These are phyloP conservation scores for Rhynchomys soricoides DNA, from an alignment of 2,113 vertebrate species.

Conservation along the genomic window DNA sequence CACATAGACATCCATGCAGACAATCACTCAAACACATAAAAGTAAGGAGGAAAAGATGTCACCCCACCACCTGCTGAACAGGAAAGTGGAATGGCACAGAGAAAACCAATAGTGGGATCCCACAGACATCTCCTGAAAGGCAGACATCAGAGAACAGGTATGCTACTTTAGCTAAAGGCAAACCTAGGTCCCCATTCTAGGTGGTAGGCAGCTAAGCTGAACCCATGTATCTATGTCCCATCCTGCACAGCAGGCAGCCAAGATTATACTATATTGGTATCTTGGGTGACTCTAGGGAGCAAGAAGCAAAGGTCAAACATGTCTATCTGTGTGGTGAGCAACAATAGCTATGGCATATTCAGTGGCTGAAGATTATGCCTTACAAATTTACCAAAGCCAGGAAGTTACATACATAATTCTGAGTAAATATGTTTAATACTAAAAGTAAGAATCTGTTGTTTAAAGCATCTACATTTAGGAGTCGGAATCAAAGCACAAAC, in stretches of 20 bases:
- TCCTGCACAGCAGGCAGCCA: neutral
- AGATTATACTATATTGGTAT: neutral
- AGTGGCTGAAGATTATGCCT: slow-evolving; percentile 8
- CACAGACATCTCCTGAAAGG: neutral
- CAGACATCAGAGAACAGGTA: neutral
- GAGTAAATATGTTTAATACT: slow-evolving; percentile 12
- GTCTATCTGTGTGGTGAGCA: neutral
- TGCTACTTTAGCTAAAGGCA: neutral
- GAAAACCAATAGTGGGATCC: neutral
- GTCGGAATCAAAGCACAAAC: slow-evolving; percentile 32
- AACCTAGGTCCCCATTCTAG: neutral
- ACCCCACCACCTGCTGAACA: neutral
- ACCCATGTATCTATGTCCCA: neutral
- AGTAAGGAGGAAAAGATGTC: neutral
- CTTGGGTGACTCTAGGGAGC: neutral
- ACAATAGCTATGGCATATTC: neutral
- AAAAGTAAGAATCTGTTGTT: slow-evolving; percentile 12
- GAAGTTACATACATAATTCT: slow-evolving; percentile 21
- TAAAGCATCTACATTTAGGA: slow-evolving; percentile 10
- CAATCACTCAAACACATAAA: neutral
- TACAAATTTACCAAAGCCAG: neutral
- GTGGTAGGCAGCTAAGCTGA: neutral
- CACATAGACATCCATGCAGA: neutral
- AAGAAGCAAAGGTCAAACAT: neutral
- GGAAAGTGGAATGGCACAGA: neutral